Evolutionary conservation across 2,113 vertebrate genomes (phyloP).

Genomic region (Labrus mixtus): DNA sequence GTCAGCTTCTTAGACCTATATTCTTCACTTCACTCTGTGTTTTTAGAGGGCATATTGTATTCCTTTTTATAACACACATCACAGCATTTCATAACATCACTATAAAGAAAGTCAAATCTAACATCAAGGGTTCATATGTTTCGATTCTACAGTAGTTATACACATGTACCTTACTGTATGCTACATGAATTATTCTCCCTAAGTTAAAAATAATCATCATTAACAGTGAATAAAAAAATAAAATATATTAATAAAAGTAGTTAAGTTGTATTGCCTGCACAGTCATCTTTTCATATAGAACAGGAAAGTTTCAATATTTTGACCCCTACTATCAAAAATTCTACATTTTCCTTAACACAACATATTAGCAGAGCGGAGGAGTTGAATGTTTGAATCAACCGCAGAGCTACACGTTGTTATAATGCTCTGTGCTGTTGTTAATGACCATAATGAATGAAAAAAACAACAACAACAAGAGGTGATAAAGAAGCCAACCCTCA

Average conservation of each 20-base stretch:
- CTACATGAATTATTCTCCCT: too few relatives aligned
- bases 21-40: not conserved
- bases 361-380: not conserved
- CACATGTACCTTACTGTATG: too few relatives aligned
- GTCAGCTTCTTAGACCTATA: not conserved
- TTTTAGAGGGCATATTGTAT: not conserved
- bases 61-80: too few relatives aligned
- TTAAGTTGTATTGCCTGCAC: not conserved
- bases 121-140: too few relatives aligned
- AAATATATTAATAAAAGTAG: too few relatives aligned
- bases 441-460: constrained; percentile 1
- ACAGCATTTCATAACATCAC: too few relatives aligned
- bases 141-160: too few relatives aligned
- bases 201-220: too few relatives aligned
- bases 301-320: not conserved
- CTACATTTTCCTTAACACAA: not conserved
- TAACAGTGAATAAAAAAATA: too few relatives aligned
- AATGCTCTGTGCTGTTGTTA: not conserved
- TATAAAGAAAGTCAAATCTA: too few relatives aligned
- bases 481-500: constrained; percentile 41
- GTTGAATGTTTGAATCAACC: constrained; percentile 30
- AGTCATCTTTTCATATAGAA: not conserved
- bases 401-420: constrained; percentile 7
- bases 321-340: not conserved
- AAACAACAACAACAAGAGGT: constrained; percentile 12